A percentile compares a stretch with the other conserved stretches of the same genome.
Evolutionary conservation across 2,113 vertebrate species (phyloP).

Genomic region (Vombatus ursinus): DNA sequence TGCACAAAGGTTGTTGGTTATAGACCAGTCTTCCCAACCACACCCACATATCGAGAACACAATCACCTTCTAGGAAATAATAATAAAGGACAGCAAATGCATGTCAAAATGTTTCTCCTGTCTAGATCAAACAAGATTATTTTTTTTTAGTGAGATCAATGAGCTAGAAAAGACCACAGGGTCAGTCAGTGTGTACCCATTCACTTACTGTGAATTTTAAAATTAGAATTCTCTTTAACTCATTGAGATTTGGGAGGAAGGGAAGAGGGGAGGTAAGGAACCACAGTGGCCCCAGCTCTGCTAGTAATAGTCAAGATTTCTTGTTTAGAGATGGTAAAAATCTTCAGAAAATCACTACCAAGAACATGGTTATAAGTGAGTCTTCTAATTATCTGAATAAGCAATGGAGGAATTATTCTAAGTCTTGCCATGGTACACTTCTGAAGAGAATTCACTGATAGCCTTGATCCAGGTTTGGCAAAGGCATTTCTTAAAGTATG

Average conservation of each 20-base stretch:
- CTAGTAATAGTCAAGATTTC: neutral
- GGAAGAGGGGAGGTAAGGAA: neutral
- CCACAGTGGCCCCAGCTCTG: constrained; percentile 22
- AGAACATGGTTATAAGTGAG: constrained; percentile 59
- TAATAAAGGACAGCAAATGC: neutral
- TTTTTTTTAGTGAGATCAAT: neutral
- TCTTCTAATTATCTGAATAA: constrained; percentile 63
- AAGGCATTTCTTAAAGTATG: constrained; percentile 15
- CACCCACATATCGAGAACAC: neutral
- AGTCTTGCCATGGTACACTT: neutral
- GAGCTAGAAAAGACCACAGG: neutral
- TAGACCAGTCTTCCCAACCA: neutral
- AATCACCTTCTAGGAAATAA: neutral
- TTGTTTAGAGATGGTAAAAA: fast-evolving
- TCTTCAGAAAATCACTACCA: constrained; percentile 64
- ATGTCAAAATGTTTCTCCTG: neutral
- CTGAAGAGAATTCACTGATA: constrained; percentile 32
- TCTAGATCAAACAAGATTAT: neutral
- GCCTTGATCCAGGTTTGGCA: neutral
- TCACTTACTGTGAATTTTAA: neutral
- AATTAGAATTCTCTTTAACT: neutral
- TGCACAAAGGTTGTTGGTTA: neutral
- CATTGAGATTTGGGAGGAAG: neutral
- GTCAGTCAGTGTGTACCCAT: neutral
- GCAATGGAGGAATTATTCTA: constrained; percentile 50